Base-by-base conservation (phyloP, 35 echinoderm and acorn worm species). In the Lytechinus pictus region DNA sequence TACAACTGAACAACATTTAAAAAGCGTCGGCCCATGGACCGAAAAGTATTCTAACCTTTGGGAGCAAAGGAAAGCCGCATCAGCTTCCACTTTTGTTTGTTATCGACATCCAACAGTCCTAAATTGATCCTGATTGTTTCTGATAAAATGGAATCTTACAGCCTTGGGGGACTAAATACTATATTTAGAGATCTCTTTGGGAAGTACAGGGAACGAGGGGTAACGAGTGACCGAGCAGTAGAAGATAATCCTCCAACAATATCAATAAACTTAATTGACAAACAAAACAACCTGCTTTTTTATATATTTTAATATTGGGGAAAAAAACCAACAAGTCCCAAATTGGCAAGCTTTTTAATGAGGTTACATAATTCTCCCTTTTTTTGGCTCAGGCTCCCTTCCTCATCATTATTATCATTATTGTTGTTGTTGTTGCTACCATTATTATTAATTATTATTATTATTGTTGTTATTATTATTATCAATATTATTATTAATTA, bases 41-140 rank as follows among this genome's bases (percentile, higher is more conserved):
- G 66, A n/a, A 79, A 79, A 79, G 66, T 79, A 79, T 79, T 79
- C 66, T 79, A 79, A 79, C 66, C 66, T 79, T 79, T 79, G 19
- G 57, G 19, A 79, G 66, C 66, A 16, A 24, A n/a, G 66, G 66
- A 79, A 79, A 24, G 19, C 21, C 6, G 66, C 66, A 79, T 79
- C 66, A n/a, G 66, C 66, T 79, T 79, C 66, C 66, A 79, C 14
- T 79, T 79, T 79, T 79, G 66, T 79, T 79, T 79, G 66, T 79
- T 79, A 79, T 79, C 66, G 19, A 6, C 66, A 8, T 24, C 66
- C 66, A 79, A 79, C 66, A 79, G 66, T 24, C 66, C 66, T 79
- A 79, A 79, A 79, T 79, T 79, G 66, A 79, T 79, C 66, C 66
- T 79, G 66, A 79, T 79, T 79, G 66, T 79, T 79, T 79, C 66